Conservation (phyloP, 2,113 vertebrate species). For the Ardeotis arabs region DNA sequence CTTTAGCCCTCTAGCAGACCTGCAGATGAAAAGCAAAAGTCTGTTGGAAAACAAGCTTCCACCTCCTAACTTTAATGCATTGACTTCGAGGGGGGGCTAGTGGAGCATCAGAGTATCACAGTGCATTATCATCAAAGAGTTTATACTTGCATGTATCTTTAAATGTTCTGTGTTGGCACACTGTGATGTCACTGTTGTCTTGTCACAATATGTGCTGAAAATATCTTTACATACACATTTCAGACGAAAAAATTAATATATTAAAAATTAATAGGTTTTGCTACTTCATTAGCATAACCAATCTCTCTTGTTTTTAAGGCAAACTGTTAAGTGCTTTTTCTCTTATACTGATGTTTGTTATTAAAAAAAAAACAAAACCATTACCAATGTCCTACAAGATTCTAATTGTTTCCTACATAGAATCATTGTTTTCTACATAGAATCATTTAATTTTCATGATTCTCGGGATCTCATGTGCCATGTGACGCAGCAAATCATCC, state of each 20-base stretch:
- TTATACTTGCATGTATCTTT: background rate
- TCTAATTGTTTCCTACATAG: background rate
- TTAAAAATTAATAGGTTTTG: background rate
- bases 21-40: background rate
- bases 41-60: background rate
- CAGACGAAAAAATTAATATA: background rate
- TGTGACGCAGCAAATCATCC: background rate
- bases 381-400: background rate
- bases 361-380: fast-evolving
- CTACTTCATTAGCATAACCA: background rate
- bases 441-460: background rate
- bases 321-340: background rate
- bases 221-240: background rate
- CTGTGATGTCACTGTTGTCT: background rate
- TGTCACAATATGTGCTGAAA: background rate
- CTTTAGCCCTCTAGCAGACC: background rate
- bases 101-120: background rate
- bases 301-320: background rate
- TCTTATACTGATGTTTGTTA: background rate
- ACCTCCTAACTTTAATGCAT: background rate
- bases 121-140: fast-evolving
- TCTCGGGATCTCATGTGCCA: background rate
- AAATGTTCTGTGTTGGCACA: background rate
- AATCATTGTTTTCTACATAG: no score
- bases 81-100: background rate